A percentile compares a stretch with the other conserved stretches of the same genome.
Evolutionary conservation across 2,888 invertebrate genomes (phyloP).

Genomic region (Thymelicus lineola): DNA sequence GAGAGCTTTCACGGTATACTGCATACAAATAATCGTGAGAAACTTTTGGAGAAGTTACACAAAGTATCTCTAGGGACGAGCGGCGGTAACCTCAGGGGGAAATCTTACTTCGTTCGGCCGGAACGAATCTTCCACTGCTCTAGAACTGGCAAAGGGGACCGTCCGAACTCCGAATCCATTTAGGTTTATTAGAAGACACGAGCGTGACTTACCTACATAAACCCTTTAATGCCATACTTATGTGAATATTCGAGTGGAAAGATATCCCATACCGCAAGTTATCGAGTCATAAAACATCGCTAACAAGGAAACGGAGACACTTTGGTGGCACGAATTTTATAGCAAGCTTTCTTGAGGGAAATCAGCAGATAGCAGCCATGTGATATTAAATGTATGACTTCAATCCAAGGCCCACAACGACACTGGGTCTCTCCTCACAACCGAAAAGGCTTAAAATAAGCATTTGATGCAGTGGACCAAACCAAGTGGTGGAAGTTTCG

Average conservation of each 20-base stretch:
- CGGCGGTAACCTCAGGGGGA: not conserved
- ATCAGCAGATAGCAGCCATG: too few species aligned
- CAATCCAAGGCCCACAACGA: too few species aligned
- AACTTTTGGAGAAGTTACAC: slow-evolving; percentile 8
- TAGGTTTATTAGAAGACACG: not conserved
- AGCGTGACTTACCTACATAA: not conserved
- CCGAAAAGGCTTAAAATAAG: too few species aligned
- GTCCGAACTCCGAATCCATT: not conserved
- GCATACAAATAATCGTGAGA: slow-evolving; percentile 24
- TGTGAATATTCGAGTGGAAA: not conserved
- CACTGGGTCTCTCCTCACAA: too few species aligned
- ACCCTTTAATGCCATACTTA: not conserved
- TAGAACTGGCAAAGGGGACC: not conserved
- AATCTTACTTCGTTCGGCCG: slow-evolving; percentile 4
- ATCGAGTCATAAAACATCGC: too few species aligned
- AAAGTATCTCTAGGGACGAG: not conserved
- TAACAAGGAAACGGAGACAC: too few species aligned
- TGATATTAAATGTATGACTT: too few species aligned
- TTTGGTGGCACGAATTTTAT: too few species aligned
- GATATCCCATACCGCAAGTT: too few species aligned
- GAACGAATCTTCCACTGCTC: not conserved
- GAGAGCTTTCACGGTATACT: not conserved
- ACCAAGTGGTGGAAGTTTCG: too few species aligned
- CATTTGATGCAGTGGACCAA: too few species aligned
- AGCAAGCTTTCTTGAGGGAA: too few species aligned